Evolutionary conservation across 2,113 vertebrate genomes (phyloP), one percentile per base, ranked within the genome.

Genomic region (Leptosomus discolor): DNA sequence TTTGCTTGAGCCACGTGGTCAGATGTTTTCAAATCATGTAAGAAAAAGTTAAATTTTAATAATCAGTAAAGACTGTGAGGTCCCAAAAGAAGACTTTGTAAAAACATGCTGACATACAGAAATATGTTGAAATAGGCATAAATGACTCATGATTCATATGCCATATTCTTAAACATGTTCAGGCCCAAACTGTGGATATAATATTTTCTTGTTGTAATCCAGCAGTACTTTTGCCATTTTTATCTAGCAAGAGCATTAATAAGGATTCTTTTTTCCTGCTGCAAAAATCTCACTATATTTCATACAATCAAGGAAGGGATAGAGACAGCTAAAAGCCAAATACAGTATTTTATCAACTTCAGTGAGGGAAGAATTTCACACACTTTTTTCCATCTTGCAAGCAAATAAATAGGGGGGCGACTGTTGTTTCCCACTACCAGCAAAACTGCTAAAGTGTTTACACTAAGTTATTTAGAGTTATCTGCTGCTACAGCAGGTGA

Each of bases 31-130:
- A 90, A 75, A 91, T 79, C 57, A 82, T 16, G 27, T 79, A 71
- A 68, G 65, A 57, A 87, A 91, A 93, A 76, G 65, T 78, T 57
- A 87, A 69, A 94, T 86, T 95, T 88, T 92, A 91, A 92, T 92
- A 68, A 95, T 73, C 37, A 65, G 36, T 53, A 90, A 87, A 93
- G 84, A 93, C 64, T 75, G 58, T 39, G 22, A 93, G 9, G 61
- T 89, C 90, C 70, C 81, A 73, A 76, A 94, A 88, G 56, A 86
- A 81, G 65, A 85, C 30, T 84, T 87, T 61, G 69, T 24, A 75
- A 92, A 94, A 94, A 48, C 39, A 93, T 65, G 17, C 10, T 41
- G 34, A 88, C 85, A 68, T 22, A 68, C 6, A 95, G 61, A 85
- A 94, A 89, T 54, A 74, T 7, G 70, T 60, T 90, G 61, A 92